Evolutionary conservation across 2,888 invertebrate genomes (phyloP).

Genomic region (Ormyrus pomaceus): DNA sequence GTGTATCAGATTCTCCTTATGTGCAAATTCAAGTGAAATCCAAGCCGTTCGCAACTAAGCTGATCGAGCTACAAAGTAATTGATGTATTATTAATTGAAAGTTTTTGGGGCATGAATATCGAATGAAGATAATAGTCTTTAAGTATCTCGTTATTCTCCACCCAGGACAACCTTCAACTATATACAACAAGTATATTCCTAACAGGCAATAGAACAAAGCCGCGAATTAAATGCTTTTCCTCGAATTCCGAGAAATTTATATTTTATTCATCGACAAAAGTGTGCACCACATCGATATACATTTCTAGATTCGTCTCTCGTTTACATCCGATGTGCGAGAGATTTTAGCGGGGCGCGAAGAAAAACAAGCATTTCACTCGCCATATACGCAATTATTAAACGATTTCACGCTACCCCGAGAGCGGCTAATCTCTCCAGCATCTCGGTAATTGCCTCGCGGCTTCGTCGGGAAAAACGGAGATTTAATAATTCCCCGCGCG

Average conservation of each 20-base stretch:
- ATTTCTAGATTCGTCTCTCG: no score
- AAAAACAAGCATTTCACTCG: constrained; percentile 33
- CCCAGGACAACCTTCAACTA: no score
- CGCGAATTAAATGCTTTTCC: no score
- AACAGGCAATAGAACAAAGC: no score
- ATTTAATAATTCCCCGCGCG: constrained; percentile 29
- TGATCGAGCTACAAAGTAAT: constrained; percentile 24
- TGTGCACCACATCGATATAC: no score
- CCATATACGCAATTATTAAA: constrained; percentile 7
- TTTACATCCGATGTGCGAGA: no score
- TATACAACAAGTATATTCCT: no score
- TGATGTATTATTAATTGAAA: constrained; percentile 50
- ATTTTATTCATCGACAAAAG: no score
- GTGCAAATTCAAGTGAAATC: constrained; percentile 47
- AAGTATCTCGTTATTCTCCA: constrained; percentile 22
- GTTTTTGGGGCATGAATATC: constrained; percentile 39
- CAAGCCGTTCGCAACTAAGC: neutral
- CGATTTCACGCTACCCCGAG: constrained; percentile 24
- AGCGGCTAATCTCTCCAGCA: neutral
- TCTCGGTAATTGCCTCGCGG: constrained; percentile 10
- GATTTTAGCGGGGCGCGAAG: neutral
- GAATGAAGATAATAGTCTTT: constrained; percentile 4
- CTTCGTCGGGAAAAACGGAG: constrained; percentile 30
- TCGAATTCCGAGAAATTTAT: no score
- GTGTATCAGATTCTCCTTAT: constrained; percentile 18